A percentile compares a stretch with the other conserved stretches of the same genome.
phyloP scores from a whole-genome alignment of 2,888 invertebrate species.

The Phrixothrix hirtus region DNA sequence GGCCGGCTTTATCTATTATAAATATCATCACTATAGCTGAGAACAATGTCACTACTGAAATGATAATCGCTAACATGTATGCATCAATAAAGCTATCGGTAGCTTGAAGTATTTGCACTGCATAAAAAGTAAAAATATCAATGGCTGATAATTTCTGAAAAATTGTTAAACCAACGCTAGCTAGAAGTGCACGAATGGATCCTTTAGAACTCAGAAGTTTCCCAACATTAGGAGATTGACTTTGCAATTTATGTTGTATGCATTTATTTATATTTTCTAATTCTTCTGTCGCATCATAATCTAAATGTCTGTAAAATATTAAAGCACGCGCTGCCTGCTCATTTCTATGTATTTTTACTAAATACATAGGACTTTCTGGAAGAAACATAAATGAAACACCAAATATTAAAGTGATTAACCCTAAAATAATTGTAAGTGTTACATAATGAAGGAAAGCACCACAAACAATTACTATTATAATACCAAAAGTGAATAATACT shows the following conservation, averaged over 20 bases:
- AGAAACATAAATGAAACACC: constrained; percentile 66
- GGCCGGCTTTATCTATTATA: constrained; percentile 76
- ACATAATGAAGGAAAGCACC: constrained; percentile 71
- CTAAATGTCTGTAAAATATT: constrained; percentile 70
- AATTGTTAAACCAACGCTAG: constrained; percentile 75
- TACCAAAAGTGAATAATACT: constrained; percentile 73
- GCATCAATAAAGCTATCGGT: constrained; percentile 69
- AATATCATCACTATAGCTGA: constrained; percentile 68
- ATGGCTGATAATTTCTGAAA: constrained; percentile 80
- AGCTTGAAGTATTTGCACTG: constrained; percentile 69
- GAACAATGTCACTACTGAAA: constrained; percentile 75
- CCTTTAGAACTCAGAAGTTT: constrained; percentile 65
- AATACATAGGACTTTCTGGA: constrained; percentile 74
- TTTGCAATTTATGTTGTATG: constrained; percentile 55
- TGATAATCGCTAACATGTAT: constrained; percentile 69
- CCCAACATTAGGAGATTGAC: constrained; percentile 54
- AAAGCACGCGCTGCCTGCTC: constrained; percentile 66
- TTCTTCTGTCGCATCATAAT: constrained; percentile 65
- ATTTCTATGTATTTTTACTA: constrained; percentile 61
- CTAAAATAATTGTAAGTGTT: constrained; percentile 66
- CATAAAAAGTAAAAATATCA: constrained; percentile 79
- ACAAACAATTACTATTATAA: constrained; percentile 70
- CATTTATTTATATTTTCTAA: constrained; percentile 66
- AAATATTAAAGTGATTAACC: constrained; percentile 65
- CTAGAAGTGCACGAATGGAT: constrained; percentile 69